Base-by-base conservation (phyloP, 2,113 vertebrate genomes). In the Andinoacara biseriatus region DNA sequence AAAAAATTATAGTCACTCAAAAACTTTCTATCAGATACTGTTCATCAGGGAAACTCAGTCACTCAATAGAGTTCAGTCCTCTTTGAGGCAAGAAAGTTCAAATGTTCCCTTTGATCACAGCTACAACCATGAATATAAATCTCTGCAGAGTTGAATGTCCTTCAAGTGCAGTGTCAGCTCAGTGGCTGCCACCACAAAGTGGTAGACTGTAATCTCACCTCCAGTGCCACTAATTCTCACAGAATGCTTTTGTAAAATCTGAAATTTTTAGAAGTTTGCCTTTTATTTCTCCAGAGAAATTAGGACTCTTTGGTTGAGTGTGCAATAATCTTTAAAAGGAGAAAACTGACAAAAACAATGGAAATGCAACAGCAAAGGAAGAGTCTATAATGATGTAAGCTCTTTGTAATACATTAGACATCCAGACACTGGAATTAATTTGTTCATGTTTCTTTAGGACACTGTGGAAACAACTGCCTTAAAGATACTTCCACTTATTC, bases 11-110 rank as follows among this genome's bases (percentile, higher is more conserved):
- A 1, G 3, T 78, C 29, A 43, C 20, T 13, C 58, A 59, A 87
- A 17, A 7, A 20, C 6, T 3, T 9, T 18, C 40, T 17, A 13
- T 65, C 82, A 60, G 65, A 65, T 49, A 18, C 61, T n/a, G 67
- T 84, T 31, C 60, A 9, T 54, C 49, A 80, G 57, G 87, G 87
- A 81, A 65, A 83, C 26, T 74, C 81, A 11, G 79, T 90, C 74
- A 75, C 58, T 77, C 83, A 90, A 26, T 78, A 74, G 62, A 86
- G 85, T 79, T 87, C 86, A 35, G 52, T 91, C 69, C 22, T 89
- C 49, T 65, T 57, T 46, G 67, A 67, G 17, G 18, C 43, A 40
- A 52, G 63, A 10, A 72, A 10, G 7, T 40, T 40, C 38, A 40
- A 11, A 40, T 11, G 10, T 60, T 4, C 0, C 87, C 65, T 65